These are phyloP conservation scores for Antedon mediterranea DNA, from an alignment of 53 echinoderm and acorn worm species.

Conservation along the genomic window DNA sequence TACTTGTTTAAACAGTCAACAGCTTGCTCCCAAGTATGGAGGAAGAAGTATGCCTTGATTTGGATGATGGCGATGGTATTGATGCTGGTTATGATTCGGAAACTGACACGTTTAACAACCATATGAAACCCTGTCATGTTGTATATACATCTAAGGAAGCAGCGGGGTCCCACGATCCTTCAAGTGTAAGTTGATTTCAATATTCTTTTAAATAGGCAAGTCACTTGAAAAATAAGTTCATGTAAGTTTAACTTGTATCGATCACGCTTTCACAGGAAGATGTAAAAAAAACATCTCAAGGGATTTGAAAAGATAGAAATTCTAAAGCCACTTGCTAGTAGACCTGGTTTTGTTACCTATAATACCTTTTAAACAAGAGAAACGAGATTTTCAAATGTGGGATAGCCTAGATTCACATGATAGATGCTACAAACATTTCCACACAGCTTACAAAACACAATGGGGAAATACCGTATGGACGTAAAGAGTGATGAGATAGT, in stretches of 20 bases:
- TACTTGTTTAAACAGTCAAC: slow-evolving; percentile 31
- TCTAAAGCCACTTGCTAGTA: slow-evolving; percentile 11
- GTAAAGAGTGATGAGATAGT: slow-evolving; percentile 19
- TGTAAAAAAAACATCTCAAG: slow-evolving; percentile 15
- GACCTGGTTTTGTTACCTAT: slow-evolving; percentile 6
- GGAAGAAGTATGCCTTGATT: slow-evolving; percentile 2
- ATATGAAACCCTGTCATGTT: not conserved
- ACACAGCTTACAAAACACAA: slow-evolving; percentile 12
- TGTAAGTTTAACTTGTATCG: not conserved
- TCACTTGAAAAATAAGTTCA: not conserved
- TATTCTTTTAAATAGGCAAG: too few species aligned
- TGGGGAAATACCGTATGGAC: slow-evolving; percentile 35
- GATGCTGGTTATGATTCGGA: slow-evolving; percentile 6
- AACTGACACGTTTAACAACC: not conserved
- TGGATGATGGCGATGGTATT: slow-evolving; percentile 19
- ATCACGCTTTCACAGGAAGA: slow-evolving; percentile 7
- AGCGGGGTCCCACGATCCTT: not conserved
- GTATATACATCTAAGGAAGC: slow-evolving; percentile 12
- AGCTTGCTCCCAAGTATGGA: slow-evolving; percentile 2
- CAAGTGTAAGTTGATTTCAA: not conserved
- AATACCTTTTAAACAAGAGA: slow-evolving; percentile 7
- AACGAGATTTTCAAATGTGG: slow-evolving; percentile 11
- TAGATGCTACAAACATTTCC: slow-evolving; percentile 5
- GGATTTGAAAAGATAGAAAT: slow-evolving; percentile 19
- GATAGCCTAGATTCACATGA: slow-evolving; percentile 15